A percentile compares a stretch with the other conserved stretches of the same genome.
phyloP scores from a whole-genome alignment of 2,888 invertebrate species.

The Drosophila prostipennis region DNA sequence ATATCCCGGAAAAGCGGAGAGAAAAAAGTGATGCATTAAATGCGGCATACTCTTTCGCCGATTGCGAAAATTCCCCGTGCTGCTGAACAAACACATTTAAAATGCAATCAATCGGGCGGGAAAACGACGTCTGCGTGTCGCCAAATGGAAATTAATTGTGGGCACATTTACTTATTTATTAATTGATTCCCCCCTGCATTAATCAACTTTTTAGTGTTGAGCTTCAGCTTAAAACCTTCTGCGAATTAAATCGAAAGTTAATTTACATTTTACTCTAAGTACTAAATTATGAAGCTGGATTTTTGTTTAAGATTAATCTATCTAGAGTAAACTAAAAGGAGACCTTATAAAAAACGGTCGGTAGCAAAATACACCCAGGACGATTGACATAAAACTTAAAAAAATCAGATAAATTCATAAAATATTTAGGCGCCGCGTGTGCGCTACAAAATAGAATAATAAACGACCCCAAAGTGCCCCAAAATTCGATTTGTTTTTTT shows the following conservation, averaged over 20 bases:
- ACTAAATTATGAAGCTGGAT: not conserved
- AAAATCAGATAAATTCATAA: no score
- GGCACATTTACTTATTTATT: slow-evolving; percentile 49
- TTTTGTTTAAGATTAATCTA: no score
- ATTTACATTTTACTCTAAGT: no score
- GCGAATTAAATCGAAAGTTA: slow-evolving; percentile 16
- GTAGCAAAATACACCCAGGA: no score
- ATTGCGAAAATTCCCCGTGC: not conserved
- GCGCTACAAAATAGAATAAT: no score
- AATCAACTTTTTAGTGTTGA: slow-evolving; percentile 47
- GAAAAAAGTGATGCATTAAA: slow-evolving; percentile 15
- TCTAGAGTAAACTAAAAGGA: no score
- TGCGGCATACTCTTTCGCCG: slow-evolving; percentile 9
- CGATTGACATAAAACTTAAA: no score
- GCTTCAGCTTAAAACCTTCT: slow-evolving; percentile 3
- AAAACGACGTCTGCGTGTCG: slow-evolving; percentile 24
- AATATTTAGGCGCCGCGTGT: no score
- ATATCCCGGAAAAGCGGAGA: no score
- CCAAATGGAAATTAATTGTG: slow-evolving; percentile 67
- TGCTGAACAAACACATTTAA: slow-evolving; percentile 53
- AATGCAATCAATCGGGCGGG: slow-evolving; percentile 61
- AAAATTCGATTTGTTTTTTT: no score
- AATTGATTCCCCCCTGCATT: slow-evolving; percentile 33
- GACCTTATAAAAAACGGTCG: no score
- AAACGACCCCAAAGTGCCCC: no score